Percentiles rank a stretch among this genome's conserved stretches.
These are phyloP conservation scores for Eilema caniola DNA, from an alignment of 2,888 invertebrate species.

Conservation along the genomic window DNA sequence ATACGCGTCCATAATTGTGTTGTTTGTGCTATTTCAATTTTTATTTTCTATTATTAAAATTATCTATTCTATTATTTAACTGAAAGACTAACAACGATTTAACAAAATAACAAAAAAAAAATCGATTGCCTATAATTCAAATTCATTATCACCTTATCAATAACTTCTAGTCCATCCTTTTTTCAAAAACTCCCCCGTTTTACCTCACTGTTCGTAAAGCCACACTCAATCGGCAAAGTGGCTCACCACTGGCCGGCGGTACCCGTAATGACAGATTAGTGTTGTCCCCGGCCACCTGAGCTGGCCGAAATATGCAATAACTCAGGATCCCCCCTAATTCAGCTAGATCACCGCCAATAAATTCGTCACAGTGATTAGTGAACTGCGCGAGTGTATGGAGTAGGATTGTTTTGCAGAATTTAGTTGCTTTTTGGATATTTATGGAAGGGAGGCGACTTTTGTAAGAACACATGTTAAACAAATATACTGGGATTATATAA, in stretches of 20 bases:
- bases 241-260: conserved; percentile 46
- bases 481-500: no score
- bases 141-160: not conserved
- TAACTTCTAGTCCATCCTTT: not conserved
- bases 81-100: no score
- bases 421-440: not conserved
- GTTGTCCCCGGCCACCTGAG: conserved; percentile 72
- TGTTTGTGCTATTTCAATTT: no score
- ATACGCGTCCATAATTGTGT: no score
- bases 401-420: conserved; percentile 17
- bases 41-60: no score
- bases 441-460: no score
- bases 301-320: conserved; percentile 75
- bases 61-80: no score
- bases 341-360: conserved; percentile 78
- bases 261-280: conserved; percentile 80
- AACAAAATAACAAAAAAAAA: no score
- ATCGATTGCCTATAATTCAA: not conserved
- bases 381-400: conserved; percentile 45
- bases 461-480: no score
- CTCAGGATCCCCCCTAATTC: conserved; percentile 73
- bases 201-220: conserved; percentile 24
- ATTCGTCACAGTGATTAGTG: conserved; percentile 82
- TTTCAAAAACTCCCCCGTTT: not conserved
- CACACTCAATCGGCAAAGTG: conserved; percentile 74